phyloP scores from a whole-genome alignment of 92 coral and sea anemone genomes.

The Heliopora coerulea region DNA sequence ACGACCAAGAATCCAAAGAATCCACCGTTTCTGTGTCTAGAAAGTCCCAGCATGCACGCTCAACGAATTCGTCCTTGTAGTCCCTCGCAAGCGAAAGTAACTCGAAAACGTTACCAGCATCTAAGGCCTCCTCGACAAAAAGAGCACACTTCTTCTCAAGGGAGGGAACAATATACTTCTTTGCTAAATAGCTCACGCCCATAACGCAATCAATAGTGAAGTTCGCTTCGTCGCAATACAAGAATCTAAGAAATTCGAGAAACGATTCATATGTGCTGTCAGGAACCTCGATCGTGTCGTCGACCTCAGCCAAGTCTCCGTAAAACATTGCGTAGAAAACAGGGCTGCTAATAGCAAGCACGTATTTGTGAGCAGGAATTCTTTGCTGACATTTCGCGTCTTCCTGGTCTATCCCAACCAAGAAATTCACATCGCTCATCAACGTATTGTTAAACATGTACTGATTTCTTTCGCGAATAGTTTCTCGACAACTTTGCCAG shows the following conservation, averaged over 20 bases:
- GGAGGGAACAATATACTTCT: constrained; percentile 45
- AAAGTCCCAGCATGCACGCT: constrained; percentile 41
- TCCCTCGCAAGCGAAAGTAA: constrained; percentile 30
- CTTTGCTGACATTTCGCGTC: neutral
- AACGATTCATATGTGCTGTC: constrained; percentile 33
- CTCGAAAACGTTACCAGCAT: constrained; percentile 32
- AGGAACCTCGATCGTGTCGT: constrained; percentile 27
- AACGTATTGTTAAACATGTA: constrained; percentile 30
- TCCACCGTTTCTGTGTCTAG: constrained; percentile 40
- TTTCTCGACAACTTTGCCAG: constrained; percentile 34
- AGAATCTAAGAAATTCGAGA: constrained; percentile 30
- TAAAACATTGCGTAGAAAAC: constrained; percentile 67
- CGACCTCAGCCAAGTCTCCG: constrained; percentile 36
- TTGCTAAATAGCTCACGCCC: constrained; percentile 35
- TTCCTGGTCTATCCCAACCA: constrained; percentile 3
- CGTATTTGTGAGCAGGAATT: constrained; percentile 33
- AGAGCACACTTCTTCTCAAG: constrained; percentile 25
- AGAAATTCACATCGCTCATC: constrained; percentile 29
- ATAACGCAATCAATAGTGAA: constrained; percentile 25
- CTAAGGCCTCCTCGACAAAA: constrained; percentile 30
- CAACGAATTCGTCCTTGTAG: constrained; percentile 33
- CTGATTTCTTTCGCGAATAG: constrained; percentile 33
- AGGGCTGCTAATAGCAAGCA: constrained; percentile 65
- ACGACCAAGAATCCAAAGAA: constrained; percentile 29
- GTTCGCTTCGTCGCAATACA: constrained; percentile 40